A percentile compares a stretch with the other conserved stretches of the same genome.
Evolutionary conservation across 2,888 invertebrate genomes (phyloP).

Genomic region (Nomada goodeniana): DNA sequence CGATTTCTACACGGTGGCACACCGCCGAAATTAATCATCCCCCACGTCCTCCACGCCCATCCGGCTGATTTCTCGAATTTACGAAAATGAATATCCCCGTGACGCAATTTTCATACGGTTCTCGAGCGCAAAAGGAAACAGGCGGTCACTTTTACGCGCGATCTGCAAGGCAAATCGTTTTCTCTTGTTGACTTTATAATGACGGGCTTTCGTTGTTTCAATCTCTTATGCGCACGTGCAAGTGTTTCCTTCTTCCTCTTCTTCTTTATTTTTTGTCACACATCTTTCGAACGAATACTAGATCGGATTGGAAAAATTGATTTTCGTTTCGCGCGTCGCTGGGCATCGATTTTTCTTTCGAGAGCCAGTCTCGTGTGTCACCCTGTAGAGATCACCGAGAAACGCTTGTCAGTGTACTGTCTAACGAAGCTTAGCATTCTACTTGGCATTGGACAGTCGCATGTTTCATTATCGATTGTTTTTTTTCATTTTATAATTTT

Average conservation of each 20-base stretch:
- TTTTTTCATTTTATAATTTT: slow-evolving; percentile 44
- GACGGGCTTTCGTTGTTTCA: slow-evolving; percentile 57
- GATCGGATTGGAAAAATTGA: not conserved
- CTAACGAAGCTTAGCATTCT: slow-evolving; percentile 75
- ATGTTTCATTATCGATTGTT: slow-evolving; percentile 68
- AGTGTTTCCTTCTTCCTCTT: not conserved
- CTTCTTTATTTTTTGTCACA: not conserved
- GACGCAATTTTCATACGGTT: no score
- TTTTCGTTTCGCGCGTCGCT: not conserved
- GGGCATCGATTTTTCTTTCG: not conserved
- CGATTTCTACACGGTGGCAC: slow-evolving; percentile 75
- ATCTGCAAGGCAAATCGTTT: slow-evolving; percentile 39
- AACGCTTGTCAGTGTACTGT: slow-evolving; percentile 69
- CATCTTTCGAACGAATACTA: slow-evolving; percentile 5
- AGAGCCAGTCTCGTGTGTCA: slow-evolving; percentile 57
- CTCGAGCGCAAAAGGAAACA: not conserved
- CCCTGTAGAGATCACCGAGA: slow-evolving; percentile 76
- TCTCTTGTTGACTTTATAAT: slow-evolving; percentile 16
- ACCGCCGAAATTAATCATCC: slow-evolving; percentile 28
- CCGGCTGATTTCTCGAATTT: not conserved
- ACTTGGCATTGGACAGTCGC: slow-evolving; percentile 74
- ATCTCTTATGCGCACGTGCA: slow-evolving; percentile 33
- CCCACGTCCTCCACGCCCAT: not conserved
- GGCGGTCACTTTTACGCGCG: slow-evolving; percentile 10
- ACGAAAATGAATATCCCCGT: no score